Evolutionary conservation across 2,797 vertebrate species (phyloP), one percentile per base, ranked within the genome.

Genomic region (Peromyscus nudipes): DNA sequence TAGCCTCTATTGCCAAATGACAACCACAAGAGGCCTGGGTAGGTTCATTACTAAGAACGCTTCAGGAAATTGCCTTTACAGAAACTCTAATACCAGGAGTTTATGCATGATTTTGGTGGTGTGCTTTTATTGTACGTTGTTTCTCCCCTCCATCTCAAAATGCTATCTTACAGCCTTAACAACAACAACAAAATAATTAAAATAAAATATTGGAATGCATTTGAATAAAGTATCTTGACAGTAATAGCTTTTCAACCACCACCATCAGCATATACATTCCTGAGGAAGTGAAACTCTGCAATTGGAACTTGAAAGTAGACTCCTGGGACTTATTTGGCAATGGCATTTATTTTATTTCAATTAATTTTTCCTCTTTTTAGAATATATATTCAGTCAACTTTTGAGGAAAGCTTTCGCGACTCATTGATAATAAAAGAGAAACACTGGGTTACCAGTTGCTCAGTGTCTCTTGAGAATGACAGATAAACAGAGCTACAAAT

Each of bases 1-100:
- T 83, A 97, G 93, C 25, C 13, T 90, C 34, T 65, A 46, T 81
- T 89, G 19, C 76, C 79, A 94, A 71, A 81, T 46, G 84, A 98
- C 97, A 79, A 43, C 31, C 95, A 77, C 84, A 88, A 84, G 92
- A 97, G 64, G 0, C 89, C 75, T 12, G 27, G 23, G 4, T 0
- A 6, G 31, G 9, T 52, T 92, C 62, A 23, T n/a, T 25, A 46
- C 88, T 55, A 57, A 73, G 25, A 55, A 62, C 11, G 40, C 17
- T 57, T 10, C 31, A 93, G 88, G 77, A 95, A 94, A 67, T 12
- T 71, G 10, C 1, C 75, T 96, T 31, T 64, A 6, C 89, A 37
- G 23, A 52, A 90, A 81, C 76, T 73, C 79, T 84, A 92, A 93
- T 13, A 8, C 13, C 29, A 76, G 17, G n/a, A 92, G 25, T 79